Evolutionary conservation across 2,113 vertebrate genomes (phyloP).

Genomic region (Stomatorhinus ivindoensis): DNA sequence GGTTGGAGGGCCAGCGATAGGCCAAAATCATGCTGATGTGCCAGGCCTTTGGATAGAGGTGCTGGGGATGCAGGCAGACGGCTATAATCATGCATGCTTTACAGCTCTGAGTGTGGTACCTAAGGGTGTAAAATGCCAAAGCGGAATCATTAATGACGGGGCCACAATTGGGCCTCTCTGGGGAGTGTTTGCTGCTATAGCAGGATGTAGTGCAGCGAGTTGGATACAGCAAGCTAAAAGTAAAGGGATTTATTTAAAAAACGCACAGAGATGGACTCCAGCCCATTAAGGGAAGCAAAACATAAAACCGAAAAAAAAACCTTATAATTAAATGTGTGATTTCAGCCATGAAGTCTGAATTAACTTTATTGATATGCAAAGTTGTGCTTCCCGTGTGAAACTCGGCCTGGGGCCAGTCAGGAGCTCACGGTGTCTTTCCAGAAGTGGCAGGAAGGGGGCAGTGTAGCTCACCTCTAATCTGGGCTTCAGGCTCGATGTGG

Average conservation of each 20-base stretch:
- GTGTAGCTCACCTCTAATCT: not conserved
- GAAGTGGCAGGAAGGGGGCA: not conserved
- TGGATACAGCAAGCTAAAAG: not conserved
- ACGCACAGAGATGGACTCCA: not conserved
- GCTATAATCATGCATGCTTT: not conserved
- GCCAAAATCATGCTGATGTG: not conserved
- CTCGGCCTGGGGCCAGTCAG: not conserved
- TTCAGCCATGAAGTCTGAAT: not conserved
- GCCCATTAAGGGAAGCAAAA: not conserved
- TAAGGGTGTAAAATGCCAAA: not conserved
- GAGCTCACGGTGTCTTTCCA: not conserved
- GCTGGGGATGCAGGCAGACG: not conserved
- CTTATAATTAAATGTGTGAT: not conserved
- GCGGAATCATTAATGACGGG: not conserved
- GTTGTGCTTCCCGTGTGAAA: not conserved
- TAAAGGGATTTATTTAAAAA: not conserved
- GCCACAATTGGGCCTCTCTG: not conserved
- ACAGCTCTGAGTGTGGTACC: not conserved
- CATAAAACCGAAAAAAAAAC: not conserved
- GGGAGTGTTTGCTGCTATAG: not conserved
- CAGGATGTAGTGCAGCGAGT: not conserved
- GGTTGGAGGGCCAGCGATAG: not conserved
- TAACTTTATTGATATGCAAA: not conserved
- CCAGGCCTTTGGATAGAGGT: not conserved
- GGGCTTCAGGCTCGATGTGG: not conserved